Evolutionary conservation across 2,797 vertebrate species (phyloP).

Genomic region (Sebastes hubbsi): DNA sequence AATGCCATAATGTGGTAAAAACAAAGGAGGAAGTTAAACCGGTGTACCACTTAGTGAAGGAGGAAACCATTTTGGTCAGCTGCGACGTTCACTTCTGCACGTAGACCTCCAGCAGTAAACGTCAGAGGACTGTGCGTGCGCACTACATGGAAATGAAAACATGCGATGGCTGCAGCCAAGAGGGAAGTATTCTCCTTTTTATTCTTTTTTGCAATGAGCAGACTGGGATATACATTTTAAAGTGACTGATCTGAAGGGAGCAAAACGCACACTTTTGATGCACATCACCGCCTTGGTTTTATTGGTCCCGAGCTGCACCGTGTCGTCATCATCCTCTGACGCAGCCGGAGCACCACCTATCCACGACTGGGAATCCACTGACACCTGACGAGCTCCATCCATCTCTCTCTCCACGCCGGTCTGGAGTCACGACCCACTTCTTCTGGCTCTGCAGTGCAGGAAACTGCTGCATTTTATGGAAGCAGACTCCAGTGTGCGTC

Average conservation of each 20-base stretch:
- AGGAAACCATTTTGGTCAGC: conserved; percentile 47
- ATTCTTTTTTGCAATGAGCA: neutral
- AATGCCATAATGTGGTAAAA: neutral
- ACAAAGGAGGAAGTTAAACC: neutral
- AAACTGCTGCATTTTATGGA: conserved; percentile 78
- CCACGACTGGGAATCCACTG: conserved; percentile 35
- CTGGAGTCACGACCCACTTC: conserved; percentile 61
- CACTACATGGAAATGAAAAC: neutral
- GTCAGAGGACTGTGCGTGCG: neutral
- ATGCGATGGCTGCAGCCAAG: neutral
- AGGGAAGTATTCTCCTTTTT: rapidly evolving
- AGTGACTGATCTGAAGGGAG: neutral
- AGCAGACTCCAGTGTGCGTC: conserved; percentile 65
- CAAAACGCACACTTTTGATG: neutral
- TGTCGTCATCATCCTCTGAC: conserved; percentile 61
- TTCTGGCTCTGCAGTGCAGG: conserved; percentile 59
- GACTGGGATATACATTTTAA: neutral
- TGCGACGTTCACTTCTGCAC: conserved; percentile 62
- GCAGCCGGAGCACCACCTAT: conserved; percentile 60
- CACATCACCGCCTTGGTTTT: conserved; percentile 5
- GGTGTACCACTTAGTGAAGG: neutral
- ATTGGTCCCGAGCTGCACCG: conserved; percentile 68
- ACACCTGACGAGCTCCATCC: conserved; percentile 63
- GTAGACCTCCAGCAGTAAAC: conserved; percentile 40
- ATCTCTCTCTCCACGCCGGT: conserved; percentile 24